Evolutionary conservation across 2,888 invertebrate genomes (phyloP).

Genomic region (Luffia ferchaultella): DNA sequence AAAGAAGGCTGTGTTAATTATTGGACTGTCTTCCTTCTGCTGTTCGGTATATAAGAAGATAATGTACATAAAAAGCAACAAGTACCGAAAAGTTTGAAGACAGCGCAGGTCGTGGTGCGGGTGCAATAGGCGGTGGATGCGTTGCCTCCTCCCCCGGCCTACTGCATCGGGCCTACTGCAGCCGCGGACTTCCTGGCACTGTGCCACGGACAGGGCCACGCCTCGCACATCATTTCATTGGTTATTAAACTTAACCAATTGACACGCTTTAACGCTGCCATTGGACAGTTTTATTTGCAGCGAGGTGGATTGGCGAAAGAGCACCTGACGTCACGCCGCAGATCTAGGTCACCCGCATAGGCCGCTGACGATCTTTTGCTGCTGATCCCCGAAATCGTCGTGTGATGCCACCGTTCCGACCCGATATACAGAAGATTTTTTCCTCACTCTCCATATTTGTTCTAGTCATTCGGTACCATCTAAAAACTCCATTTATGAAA

Average conservation of each 20-base stretch:
- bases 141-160: background rate
- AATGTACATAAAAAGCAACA: slow-evolving; percentile 46
- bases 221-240: slow-evolving; percentile 54
- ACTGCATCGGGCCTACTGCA: slow-evolving; percentile 14
- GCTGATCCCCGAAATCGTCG: background rate
- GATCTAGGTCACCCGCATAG: slow-evolving; percentile 41
- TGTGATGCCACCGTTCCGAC: background rate
- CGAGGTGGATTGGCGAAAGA: slow-evolving; percentile 31
- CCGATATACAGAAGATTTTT: background rate
- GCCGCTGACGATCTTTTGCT: background rate
- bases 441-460: too few species aligned
- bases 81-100: slow-evolving; percentile 22
- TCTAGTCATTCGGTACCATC: too few species aligned
- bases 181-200: slow-evolving; percentile 37
- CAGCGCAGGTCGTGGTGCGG: background rate
- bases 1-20: too few species aligned
- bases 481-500: too few species aligned
- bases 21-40: too few species aligned
- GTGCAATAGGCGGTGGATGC: background rate
- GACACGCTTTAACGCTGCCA: slow-evolving; percentile 47
- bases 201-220: slow-evolving; percentile 51
- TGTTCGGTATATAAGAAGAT: too few species aligned
- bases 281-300: slow-evolving; percentile 41
- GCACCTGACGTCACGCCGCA: slow-evolving; percentile 17
- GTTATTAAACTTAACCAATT: slow-evolving; percentile 64